Base-by-base conservation (phyloP, 2,888 invertebrate species). In the Acanthoscelides obtectus region DNA sequence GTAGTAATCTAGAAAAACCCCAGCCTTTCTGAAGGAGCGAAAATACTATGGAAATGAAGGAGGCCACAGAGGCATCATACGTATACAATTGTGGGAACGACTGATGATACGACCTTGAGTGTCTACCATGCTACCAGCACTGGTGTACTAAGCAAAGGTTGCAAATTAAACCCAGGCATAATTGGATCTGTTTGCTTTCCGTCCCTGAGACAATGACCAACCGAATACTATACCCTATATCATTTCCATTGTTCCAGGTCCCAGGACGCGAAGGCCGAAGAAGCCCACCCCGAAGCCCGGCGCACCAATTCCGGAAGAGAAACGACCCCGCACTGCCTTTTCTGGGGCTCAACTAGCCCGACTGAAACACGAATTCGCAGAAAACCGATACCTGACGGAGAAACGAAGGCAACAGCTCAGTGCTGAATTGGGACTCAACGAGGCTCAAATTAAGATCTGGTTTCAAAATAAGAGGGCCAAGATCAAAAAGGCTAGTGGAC, bases 361-460 rank as follows among this genome's bases (percentile, higher is more conserved):
- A 80, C 88, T 98, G 81, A 97, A 97, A 88, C 91, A 94, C 84
- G 98, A 99, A 87, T 98, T 98, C 86, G 91, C 92, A 25, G 95
- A 96, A 84, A 96, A 95, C 88, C 92, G 94, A 79, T 94, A 98
- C 87, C 89, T 99, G 80, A 98, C 97, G 0, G 98, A 98, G 85
- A 90, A 94, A 73, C 88, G 98, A 77, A 89, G 98, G 67, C 96
- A 96, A 84, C 92, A 95, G 77, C 87, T 98, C 74, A 97, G 97
- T n/a, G 89, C 92, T 3, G 97, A 97, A 81, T 88, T 98, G 73
- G 94, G 95, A 0, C 88, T 98, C 73, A 97, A 98, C 80, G 98
- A 99, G 85, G 96, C 97, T 0, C 98, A 98, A 87, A 98, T 96
- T 84, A 97, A 97, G 88, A 97, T 97, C 85, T 97, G 96, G 97